phyloP scores from a whole-genome alignment of 2,888 invertebrate genomes.

The Latrodectus elegans region DNA sequence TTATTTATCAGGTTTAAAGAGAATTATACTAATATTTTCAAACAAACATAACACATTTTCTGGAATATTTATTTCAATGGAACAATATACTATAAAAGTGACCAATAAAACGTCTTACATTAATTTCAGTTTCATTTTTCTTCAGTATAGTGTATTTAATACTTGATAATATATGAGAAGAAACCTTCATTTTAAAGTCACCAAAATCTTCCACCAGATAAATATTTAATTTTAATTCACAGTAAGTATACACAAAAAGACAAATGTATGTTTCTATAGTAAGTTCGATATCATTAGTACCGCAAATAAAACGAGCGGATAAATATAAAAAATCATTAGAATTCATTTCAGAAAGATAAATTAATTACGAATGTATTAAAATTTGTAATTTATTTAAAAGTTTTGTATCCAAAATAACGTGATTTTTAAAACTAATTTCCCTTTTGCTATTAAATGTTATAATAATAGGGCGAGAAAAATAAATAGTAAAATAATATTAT shows the following conservation, averaged over 20 bases:
- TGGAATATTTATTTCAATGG: too few relatives aligned
- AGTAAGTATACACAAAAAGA: slow-evolving; percentile 46
- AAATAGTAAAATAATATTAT: too few relatives aligned
- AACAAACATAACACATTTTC: too few relatives aligned
- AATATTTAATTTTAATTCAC: slow-evolving; percentile 32
- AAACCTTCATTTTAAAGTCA: slow-evolving; percentile 5
- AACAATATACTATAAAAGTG: too few relatives aligned
- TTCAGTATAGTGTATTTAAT: slow-evolving; percentile 6
- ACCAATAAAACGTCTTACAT: slow-evolving; percentile 12
- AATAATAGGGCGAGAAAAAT: too few relatives aligned
- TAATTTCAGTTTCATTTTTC: not conserved
- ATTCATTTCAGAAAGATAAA: slow-evolving; percentile 16
- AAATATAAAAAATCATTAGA: slow-evolving; percentile 12
- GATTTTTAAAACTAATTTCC: too few relatives aligned
- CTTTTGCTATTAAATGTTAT: too few relatives aligned
- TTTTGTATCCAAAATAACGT: too few relatives aligned
- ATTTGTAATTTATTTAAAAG: too few relatives aligned
- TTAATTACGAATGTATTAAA: too few relatives aligned
- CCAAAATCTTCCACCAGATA: slow-evolving; percentile 7
- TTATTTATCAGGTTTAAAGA: too few relatives aligned
- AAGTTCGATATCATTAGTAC: not conserved
- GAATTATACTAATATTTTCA: too few relatives aligned
- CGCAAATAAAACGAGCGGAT: slow-evolving; percentile 17
- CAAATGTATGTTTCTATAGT: slow-evolving; percentile 41
- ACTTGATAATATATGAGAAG: not conserved